These are phyloP conservation scores for Drosophila suzukii DNA, from an alignment of 1,140 invertebrate species.

Conservation along the genomic window DNA sequence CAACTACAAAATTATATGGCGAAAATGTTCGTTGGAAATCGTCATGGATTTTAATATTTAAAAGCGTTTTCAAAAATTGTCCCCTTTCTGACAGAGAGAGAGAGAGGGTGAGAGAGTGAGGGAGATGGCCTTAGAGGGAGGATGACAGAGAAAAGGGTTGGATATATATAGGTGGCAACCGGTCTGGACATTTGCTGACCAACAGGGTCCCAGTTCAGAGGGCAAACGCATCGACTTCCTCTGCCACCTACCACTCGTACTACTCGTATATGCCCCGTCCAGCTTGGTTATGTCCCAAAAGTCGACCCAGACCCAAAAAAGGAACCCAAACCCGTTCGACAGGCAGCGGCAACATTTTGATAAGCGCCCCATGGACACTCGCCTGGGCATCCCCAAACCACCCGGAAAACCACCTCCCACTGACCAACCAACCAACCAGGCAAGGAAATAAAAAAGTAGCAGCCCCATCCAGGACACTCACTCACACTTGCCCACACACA, in stretches of 20 bases:
- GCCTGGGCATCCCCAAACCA: constrained; percentile 12
- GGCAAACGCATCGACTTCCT: constrained; percentile 73
- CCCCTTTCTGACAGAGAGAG: constrained; percentile 20
- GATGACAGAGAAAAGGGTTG: constrained; percentile 17
- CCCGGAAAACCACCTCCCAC: neutral
- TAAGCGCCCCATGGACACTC: constrained; percentile 59
- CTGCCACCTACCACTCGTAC: neutral
- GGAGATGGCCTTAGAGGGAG: neutral
- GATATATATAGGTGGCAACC: constrained; percentile 14
- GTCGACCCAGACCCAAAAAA: constrained; percentile 18
- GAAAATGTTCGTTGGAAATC: constrained; percentile 78
- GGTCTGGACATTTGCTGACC: constrained; percentile 67
- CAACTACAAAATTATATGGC: constrained; percentile 75
- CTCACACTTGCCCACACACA: constrained; percentile 1
- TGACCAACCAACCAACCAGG: constrained; percentile 4
- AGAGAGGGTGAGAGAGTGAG: neutral
- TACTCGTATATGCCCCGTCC: neutral
- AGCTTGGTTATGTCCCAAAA: constrained; percentile 57
- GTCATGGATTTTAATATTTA: constrained; percentile 83
- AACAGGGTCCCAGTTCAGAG: constrained; percentile 74
- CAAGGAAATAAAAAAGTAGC: constrained; percentile 44
- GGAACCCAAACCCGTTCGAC: constrained; percentile 58
- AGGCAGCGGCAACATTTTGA: constrained; percentile 76
- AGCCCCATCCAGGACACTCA: constrained; percentile 36
- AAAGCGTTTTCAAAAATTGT: constrained; percentile 83